A percentile compares a stretch with the other conserved stretches of the same genome.
These are phyloP conservation scores for Piprites chloris DNA, from an alignment of 2,113 vertebrate species.

Conservation along the genomic window DNA sequence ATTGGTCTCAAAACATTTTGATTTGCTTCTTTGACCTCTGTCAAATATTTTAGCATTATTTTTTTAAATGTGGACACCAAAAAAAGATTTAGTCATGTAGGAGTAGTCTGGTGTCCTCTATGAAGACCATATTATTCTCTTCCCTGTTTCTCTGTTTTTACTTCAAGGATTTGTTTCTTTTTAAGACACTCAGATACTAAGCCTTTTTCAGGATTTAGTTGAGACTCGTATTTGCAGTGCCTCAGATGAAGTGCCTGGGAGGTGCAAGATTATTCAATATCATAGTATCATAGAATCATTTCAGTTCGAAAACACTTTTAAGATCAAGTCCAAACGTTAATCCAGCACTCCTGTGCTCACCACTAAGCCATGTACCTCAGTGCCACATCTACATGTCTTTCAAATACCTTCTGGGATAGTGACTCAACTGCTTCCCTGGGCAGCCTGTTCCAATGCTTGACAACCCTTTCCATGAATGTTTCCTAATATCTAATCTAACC, in stretches of 20 bases:
- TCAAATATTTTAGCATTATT: background rate
- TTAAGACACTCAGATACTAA: background rate
- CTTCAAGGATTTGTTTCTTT: background rate
- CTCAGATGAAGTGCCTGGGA: background rate
- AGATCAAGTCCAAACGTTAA: background rate
- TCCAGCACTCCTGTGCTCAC: background rate
- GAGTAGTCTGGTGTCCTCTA: background rate
- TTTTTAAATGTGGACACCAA: background rate
- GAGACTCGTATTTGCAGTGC: background rate
- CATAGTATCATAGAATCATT: background rate
- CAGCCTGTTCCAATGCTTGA: background rate
- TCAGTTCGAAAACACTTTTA: background rate
- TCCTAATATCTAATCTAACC: background rate
- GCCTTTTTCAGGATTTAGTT: background rate
- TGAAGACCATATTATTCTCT: background rate
- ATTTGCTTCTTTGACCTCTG: conserved; percentile 3
- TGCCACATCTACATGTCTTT: background rate
- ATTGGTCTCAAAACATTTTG: background rate
- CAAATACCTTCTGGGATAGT: background rate
- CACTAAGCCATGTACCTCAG: background rate
- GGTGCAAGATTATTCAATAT: background rate
- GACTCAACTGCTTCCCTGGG: background rate
- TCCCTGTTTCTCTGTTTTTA: background rate
- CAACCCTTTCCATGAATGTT: background rate
- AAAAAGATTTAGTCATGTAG: background rate